Conservation (phyloP, 2,797 vertebrate genomes). For the Ctenochaetus hawaiiensis region DNA sequence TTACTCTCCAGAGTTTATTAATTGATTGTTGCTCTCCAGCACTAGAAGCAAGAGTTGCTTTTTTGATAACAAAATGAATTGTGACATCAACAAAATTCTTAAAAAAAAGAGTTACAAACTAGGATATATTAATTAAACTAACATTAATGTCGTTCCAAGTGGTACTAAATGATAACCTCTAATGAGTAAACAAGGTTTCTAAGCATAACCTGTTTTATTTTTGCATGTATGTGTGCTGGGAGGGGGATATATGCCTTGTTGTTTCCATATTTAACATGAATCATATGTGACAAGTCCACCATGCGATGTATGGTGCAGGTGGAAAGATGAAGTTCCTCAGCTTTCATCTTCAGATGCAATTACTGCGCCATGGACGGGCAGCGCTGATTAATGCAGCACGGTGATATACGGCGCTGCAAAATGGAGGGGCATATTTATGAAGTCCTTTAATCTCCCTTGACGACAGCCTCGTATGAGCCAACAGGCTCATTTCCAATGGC, state of each 20-base stretch:
- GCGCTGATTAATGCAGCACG: conserved; percentile 72
- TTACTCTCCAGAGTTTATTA: neutral
- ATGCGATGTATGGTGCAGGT: conserved; percentile 63
- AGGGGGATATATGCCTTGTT: conserved; percentile 5
- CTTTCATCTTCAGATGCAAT: conserved; percentile 78
- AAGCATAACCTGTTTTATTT: neutral
- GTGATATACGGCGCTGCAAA: conserved; percentile 68
- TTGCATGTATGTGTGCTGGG: neutral
- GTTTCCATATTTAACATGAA: conserved; percentile 64
- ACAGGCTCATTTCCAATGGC: conserved; percentile 72
- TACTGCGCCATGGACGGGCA: conserved; percentile 63
- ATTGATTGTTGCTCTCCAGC: neutral
- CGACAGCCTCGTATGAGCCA: conserved; percentile 72
- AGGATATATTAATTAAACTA: neutral
- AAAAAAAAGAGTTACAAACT: neutral
- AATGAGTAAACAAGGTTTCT: neutral
- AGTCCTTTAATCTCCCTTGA: conserved; percentile 81
- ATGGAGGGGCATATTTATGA: conserved; percentile 76
- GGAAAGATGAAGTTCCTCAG: conserved; percentile 64
- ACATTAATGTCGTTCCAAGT: neutral
- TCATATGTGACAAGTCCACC: conserved; percentile 61
- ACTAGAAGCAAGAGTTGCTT: neutral
- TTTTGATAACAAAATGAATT: neutral
- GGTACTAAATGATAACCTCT: no score
- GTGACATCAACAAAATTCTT: neutral